Evolutionary conservation across 2,113 vertebrate species (phyloP).

Genomic region (Monopterus albus): DNA sequence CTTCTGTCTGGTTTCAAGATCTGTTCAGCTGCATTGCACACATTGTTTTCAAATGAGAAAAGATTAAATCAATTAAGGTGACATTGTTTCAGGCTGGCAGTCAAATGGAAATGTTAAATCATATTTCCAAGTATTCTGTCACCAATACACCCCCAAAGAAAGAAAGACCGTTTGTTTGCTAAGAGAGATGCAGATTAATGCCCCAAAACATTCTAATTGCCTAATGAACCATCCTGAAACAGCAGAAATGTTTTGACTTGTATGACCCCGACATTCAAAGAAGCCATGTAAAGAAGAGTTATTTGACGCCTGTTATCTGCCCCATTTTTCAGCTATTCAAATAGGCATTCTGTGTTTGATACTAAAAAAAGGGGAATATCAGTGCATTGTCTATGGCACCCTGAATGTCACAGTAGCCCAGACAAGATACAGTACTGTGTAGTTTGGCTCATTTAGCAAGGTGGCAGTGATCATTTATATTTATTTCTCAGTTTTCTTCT

Average conservation of each 20-base stretch:
- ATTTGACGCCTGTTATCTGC: constrained; percentile 18
- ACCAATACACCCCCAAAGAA: constrained; percentile 56
- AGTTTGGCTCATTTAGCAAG: too few species aligned
- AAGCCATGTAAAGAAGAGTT: constrained; percentile 15
- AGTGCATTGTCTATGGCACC: not conserved
- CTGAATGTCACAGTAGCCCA: constrained; percentile 10
- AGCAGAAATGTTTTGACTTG: constrained; percentile 49
- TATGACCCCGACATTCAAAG: constrained; percentile 34
- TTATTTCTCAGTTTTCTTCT: too few species aligned
- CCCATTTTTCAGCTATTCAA: constrained; percentile 26
- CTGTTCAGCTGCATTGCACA: constrained; percentile 68
- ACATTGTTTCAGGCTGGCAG: constrained; percentile 70
- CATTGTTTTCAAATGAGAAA: constrained; percentile 75
- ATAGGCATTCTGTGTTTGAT: constrained; percentile 18
- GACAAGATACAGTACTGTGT: too few species aligned
- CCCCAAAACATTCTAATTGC: constrained; percentile 70
- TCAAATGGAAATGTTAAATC: constrained; percentile 79
- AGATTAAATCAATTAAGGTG: constrained; percentile 78
- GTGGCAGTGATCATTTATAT: too few species aligned
- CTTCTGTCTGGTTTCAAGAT: constrained; percentile 65
- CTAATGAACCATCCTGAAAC: constrained; percentile 71
- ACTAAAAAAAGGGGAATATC: not conserved
- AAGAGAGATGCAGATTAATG: constrained; percentile 66
- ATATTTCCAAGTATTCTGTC: constrained; percentile 70
- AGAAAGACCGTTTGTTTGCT: constrained; percentile 52